A percentile compares a stretch with the other conserved stretches of the same genome.
Evolutionary conservation across 2,888 invertebrate genomes (phyloP).

Genomic region (Hypselothyrea guttata): DNA sequence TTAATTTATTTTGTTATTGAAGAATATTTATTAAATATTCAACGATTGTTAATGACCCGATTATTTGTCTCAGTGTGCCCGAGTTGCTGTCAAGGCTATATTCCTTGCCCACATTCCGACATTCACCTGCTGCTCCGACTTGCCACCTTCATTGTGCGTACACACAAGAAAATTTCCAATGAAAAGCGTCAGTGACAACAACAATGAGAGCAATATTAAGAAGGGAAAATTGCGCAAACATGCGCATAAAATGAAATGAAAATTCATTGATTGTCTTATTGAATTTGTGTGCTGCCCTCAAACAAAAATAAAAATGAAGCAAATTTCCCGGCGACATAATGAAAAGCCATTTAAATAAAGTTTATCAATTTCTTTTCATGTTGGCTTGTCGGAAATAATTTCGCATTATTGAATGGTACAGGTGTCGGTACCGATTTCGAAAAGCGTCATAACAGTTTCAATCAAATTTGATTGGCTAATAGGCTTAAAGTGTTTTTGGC

Average conservation of each 20-base stretch:
- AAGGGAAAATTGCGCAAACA: constrained; percentile 52
- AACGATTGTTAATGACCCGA: too few species aligned
- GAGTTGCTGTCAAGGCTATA: too few species aligned
- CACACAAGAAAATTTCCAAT: constrained; percentile 31
- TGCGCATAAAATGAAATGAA: constrained; percentile 66
- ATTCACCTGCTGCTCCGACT: not conserved
- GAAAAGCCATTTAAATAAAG: constrained; percentile 39
- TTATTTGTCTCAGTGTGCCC: too few species aligned
- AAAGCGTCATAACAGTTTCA: constrained; percentile 23
- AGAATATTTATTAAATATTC: too few species aligned
- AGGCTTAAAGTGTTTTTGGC: constrained; percentile 12
- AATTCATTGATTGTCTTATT: constrained; percentile 71
- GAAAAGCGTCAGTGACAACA: constrained; percentile 43
- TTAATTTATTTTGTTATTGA: too few species aligned
- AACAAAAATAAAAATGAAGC: constrained; percentile 15
- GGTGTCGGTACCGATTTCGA: not conserved
- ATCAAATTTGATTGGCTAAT: constrained; percentile 51
- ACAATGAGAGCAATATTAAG: constrained; percentile 6
- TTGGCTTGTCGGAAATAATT: not conserved
- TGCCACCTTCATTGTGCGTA: constrained; percentile 23
- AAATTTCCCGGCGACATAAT: constrained; percentile 17
- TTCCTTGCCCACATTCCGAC: not conserved
- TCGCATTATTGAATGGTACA: not conserved
- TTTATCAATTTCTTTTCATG: constrained; percentile 15
- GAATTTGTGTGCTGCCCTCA: constrained; percentile 49